Base-by-base conservation (phyloP, 2,797 vertebrate genomes). In the Hippopotamyrus pictus region DNA sequence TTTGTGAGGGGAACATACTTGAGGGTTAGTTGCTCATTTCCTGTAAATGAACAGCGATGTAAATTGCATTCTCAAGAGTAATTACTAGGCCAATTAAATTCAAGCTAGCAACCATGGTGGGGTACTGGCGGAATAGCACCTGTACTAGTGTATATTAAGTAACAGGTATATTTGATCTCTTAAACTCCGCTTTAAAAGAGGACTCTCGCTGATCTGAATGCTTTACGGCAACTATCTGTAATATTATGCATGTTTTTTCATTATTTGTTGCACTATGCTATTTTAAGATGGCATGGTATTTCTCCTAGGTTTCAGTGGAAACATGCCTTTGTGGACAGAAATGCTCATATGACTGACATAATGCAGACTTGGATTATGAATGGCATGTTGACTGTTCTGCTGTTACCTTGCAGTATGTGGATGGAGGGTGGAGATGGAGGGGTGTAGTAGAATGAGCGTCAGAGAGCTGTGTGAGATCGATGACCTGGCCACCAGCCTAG, bases 381-480 rank as follows among this genome's bases (percentile, higher is more conserved):
- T 17, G 12, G 69, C 89, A 83, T 54, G 88, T 76, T 65, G 25
- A 90, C 85, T 22, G n/a, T 88, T 54, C 17, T 50, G 7, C 14
- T 88, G 37, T 33, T 89, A 85, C 93, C 3, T 73, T 76, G 54
- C 54, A 96, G 96, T 95, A 97, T 97, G 96, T 95, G 95, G 96
- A 96, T 96, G 96, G 95, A 96, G 95, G 96, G 95, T 95, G 94
- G 95, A 93, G 88, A 95, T 95, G 96, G 98, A 98, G 96, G 96
- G 97, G 90, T 96, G 96, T 82, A 97, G 95, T 95, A 97, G 97
- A 96, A 97, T 99, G 96, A 98, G 97, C 91, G 97, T 98, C 92
- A 96, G 95, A 93, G 98, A 99, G 92, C 96, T 99, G 92, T 99
- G 97, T 90, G 97, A 98, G 90, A 98, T 97, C 0, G 98, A 99